These are phyloP conservation scores for Lasius fuliginosus DNA, from an alignment of 2,888 invertebrate genomes.

Conservation along the genomic window DNA sequence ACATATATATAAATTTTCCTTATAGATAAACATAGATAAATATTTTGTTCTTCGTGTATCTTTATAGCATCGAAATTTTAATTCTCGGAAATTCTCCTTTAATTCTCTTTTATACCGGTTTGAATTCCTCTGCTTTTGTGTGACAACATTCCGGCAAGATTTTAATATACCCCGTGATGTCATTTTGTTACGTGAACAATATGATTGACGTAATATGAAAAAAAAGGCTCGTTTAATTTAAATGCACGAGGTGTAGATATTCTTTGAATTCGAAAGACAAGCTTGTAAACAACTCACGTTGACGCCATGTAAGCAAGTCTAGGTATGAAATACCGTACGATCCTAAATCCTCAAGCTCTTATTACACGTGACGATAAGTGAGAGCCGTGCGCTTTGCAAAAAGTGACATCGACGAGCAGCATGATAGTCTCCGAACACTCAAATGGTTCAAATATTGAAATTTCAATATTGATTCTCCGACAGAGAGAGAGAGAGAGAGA, in stretches of 20 bases:
- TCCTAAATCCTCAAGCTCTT: conserved; percentile 26
- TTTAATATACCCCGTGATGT: not conserved
- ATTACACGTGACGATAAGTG: conserved; percentile 6
- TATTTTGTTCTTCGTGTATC: not conserved
- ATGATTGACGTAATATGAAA: no score
- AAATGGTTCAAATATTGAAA: conserved; percentile 44
- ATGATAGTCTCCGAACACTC: conserved; percentile 34
- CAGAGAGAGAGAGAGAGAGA: not conserved
- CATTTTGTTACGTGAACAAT: conserved; percentile 16
- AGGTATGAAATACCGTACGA: not conserved
- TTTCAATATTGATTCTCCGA: conserved; percentile 48
- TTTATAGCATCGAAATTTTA: not conserved
- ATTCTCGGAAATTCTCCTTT: not conserved
- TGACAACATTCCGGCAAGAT: not conserved
- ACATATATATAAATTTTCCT: not conserved
- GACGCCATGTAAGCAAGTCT: not conserved
- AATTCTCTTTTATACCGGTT: not conserved
- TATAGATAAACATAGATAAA: not conserved
- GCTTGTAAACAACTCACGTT: conserved; percentile 4
- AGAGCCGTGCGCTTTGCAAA: conserved; percentile 31
- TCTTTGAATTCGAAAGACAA: not conserved
- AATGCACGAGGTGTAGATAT: not conserved
- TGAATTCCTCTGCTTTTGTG: not conserved
- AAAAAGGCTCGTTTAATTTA: conserved; percentile 1
- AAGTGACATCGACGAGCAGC: conserved; percentile 39